Percentiles rank a stretch among this genome's conserved stretches.
These are phyloP conservation scores for Raja brachyura DNA, from an alignment of 2,113 vertebrate genomes.

Conservation along the genomic window DNA sequence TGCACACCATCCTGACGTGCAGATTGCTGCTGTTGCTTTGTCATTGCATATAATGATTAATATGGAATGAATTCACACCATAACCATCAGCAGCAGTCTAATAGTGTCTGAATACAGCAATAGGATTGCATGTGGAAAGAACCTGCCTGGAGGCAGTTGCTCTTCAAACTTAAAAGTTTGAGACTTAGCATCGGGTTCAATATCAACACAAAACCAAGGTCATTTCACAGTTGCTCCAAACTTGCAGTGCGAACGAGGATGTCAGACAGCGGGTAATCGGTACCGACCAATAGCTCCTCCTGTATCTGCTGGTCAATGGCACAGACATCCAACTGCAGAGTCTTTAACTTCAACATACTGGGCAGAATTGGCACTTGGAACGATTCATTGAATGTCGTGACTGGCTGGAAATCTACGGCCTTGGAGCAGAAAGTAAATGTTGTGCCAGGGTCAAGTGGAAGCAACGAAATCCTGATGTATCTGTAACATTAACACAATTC, in stretches of 20 bases:
- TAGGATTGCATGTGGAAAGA: background rate
- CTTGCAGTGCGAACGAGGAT: background rate
- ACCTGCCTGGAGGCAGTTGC: background rate
- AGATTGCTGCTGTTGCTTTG: background rate
- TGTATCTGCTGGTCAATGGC: constrained; percentile 72
- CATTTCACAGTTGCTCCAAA: background rate
- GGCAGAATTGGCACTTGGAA: constrained; percentile 79
- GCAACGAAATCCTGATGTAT: constrained; percentile 82
- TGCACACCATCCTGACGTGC: background rate
- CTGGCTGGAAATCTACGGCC: constrained; percentile 74
- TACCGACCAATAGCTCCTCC: constrained; percentile 82
- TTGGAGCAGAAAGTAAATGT: constrained; percentile 86
- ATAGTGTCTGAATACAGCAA: too few species aligned
- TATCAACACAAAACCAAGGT: too few species aligned
- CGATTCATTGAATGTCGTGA: constrained; percentile 83
- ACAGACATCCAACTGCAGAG: constrained; percentile 80
- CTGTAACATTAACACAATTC: constrained; percentile 51
- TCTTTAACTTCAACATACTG: constrained; percentile 63
- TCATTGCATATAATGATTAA: background rate
- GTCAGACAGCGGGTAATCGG: background rate
- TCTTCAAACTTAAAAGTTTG: background rate
- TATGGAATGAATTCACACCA: background rate
- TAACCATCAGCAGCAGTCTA: background rate
- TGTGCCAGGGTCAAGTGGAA: constrained; percentile 69
- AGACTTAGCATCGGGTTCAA: background rate